Evolutionary conservation across 2,797 vertebrate species (phyloP), one percentile per base, ranked within the genome.

Genomic region (Typhlichthys eigenmanni): DNA sequence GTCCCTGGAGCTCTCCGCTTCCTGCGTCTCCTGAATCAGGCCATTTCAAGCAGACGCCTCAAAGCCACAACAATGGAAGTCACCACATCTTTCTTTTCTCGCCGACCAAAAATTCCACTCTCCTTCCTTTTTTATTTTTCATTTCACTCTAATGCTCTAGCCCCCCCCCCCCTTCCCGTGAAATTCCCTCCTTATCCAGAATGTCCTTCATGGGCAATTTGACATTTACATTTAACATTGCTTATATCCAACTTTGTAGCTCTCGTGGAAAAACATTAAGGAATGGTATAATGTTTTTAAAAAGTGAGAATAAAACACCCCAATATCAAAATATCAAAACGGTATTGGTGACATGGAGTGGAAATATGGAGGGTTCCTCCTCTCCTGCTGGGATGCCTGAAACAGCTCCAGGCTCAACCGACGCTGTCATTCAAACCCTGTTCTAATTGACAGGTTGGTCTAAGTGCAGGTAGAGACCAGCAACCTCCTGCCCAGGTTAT

Each of bases 141-240:
- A 47, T 66, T 43, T 58, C 9, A 38, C 38, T 71, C 29, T 60
- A 5, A 16, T 19, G 2, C 19, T 58, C 14, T 58, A 5, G 14
- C 56, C 16, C 38, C 19, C 8, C 38, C 19, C 8, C 47, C 34
- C 54, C 17, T 19, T 46, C 74, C 58, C 60, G 9, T 66, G 63
- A 69, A 57, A 46, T 61, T 32, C 66, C 76, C 57, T 71, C 45
- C 13, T 12, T 45, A n/a, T 13, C 52, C 38, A 1, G 32, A 60
- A 56, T 68, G 81, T 87, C 87, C 85, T 88, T 91, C 85, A 85
- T 52, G 45, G 83, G 65, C 76, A 83, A 79, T 88, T 90, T 86
- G 81, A 29, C 24, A 29, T 29, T 29, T 29, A 29, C 24, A 29
- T 29, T 62, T 63, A 67, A 72, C 75, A 83, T 68, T 78, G 72